Evolutionary conservation across 2,797 vertebrate species (phyloP), one percentile per base, ranked within the genome.

Genomic region (Sebastes reedi): DNA sequence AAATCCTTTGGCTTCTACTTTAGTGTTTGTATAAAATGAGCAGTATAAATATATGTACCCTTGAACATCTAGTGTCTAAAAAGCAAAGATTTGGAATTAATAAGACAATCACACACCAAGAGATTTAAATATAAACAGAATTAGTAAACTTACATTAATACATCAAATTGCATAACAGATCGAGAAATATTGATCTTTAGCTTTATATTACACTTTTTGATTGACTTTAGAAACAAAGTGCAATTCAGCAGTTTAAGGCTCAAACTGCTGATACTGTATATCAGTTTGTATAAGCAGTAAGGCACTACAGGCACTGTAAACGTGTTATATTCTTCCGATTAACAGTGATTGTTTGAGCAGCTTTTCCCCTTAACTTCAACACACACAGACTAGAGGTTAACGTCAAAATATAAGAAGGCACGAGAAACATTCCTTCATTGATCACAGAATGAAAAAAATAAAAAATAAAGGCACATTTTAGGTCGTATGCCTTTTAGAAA

Each of bases 141-240:
- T 85, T 73, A 75, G 55, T 87, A 82, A 77, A 88, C 77, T 67
- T 59, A 89, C 61, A 91, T 68, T 46, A 72, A 84, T 46, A 73
- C 66, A 78, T 77, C 67, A 84, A 52, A 80, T 61, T 77, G 36
- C 54, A 67, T 42, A 72, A 68, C 68, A 83, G 30, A 68, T 54
- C 4, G 10, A 70, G 60, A 85, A 79, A 84, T 79, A 61, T 64
- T 83, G 81, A 87, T 89, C 72, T 75, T 76, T 27, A 24, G 8
- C 11, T 81, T 77, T 67, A 67, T 59, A 39, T 67, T n/a, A 86
- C 73, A 87, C 67, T 67, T 84, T 39, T 80, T 87, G 84, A 91
- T 89, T 74, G 36, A 75, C 69, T 62, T 80, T 29, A 76, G 72
- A 84, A 80, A 83, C 81, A 92, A 92, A 92, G 92, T 92, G 93